Base-by-base conservation (phyloP, 2,888 invertebrate genomes). In the Amphipyra tragopoginis region DNA sequence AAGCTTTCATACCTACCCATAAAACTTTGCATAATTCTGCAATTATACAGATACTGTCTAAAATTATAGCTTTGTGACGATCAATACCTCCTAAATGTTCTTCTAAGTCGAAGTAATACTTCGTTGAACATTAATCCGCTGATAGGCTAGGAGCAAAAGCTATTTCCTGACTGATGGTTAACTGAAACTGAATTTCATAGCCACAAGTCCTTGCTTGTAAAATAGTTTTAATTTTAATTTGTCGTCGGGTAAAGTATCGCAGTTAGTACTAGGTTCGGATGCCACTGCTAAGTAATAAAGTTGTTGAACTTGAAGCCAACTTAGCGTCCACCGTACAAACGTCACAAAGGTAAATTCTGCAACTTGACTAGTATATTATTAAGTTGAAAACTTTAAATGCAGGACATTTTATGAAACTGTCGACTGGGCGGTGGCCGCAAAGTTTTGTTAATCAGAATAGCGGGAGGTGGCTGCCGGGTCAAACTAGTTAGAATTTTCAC, bases 361-460 rank as follows among this genome's bases (percentile, higher is more conserved):
- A 68, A 78, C 49, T 65, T 62, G 53, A 66, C 55, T 64, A 52
- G 62, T 75, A 75, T 81, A 80, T 86, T 77, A 82, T 80, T 82
- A 83, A 83, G 84, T 86, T 83, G 78, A 65, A 77, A 88, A 89
- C 85, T 90, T 89, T 86, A 84, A 88, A 88, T 84, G 79, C 82
- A 77, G 80, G 79, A 85, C 87, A 84, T 88, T n/a, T 89, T 86
- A 86, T 86, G 87, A 87, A 88, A 87, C 81, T 71, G 85, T 70
- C 66, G 83, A 81, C 81, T 79, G 73, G 79, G 76, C 77, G 81
- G 73, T 66, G 77, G 77, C 81, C 85, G 75, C 82, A 88, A 93
- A 92, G 86, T 92, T 93, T 90, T 84, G 90, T 90, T 90, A 92
- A 91, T 92, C 91, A 91, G 87, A 89, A 85, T 80, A 80, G 80